phyloP scores from a whole-genome alignment of 2,797 vertebrate genomes.

The Bradypodion pumilum region DNA sequence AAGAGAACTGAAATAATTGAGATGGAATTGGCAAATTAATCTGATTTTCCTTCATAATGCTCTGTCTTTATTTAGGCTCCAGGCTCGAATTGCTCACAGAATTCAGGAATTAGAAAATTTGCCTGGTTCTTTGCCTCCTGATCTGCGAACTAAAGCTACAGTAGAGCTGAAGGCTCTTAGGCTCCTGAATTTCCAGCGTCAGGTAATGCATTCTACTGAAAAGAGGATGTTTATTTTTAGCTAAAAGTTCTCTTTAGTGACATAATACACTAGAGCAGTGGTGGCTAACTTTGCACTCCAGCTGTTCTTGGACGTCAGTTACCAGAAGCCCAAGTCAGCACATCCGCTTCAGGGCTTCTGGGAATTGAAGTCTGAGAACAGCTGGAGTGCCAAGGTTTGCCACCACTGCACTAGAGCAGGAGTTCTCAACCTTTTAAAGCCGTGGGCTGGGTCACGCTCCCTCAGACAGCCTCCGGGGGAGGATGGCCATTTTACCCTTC shows the following conservation, averaged over 20 bases:
- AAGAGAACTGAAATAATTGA: not conserved
- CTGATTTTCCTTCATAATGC: not conserved
- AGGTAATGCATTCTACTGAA: constrained; percentile 80
- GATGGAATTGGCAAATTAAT: not conserved
- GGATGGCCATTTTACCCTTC: too few species aligned
- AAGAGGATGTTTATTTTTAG: not conserved
- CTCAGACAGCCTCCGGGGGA: too few species aligned
- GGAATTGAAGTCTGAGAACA: too few species aligned
- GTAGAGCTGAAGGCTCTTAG: constrained; percentile 96
- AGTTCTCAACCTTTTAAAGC: too few species aligned
- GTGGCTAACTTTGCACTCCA: too few species aligned
- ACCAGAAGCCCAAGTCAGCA: too few species aligned
- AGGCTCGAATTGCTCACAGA: constrained; percentile 96
- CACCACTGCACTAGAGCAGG: too few species aligned
- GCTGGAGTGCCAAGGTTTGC: too few species aligned
- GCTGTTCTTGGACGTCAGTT: too few species aligned
- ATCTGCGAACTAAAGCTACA: constrained; percentile 95
- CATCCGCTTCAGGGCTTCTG: too few species aligned
- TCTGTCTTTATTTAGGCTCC: constrained; percentile 78
- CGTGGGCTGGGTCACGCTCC: too few species aligned
- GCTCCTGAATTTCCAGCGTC: constrained; percentile 95
- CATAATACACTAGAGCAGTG: not conserved
- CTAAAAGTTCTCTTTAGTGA: constrained; percentile 20
- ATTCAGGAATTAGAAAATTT: constrained; percentile 98
- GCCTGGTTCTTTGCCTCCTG: constrained; percentile 93